Percentiles rank a stretch among this genome's conserved stretches.
Conservation (phyloP, 2,113 vertebrate genomes). For the Lepus americanus region DNA sequence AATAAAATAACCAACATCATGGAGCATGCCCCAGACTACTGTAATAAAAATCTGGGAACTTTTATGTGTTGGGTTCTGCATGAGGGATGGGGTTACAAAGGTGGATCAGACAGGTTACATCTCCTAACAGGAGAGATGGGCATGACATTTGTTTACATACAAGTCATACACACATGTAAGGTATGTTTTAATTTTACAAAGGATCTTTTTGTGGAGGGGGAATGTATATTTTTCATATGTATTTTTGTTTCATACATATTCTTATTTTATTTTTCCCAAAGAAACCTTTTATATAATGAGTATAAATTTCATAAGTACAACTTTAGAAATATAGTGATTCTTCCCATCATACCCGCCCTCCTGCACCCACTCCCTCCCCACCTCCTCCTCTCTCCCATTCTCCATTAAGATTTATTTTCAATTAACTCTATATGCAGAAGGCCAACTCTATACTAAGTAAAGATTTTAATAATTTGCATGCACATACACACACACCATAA, state of each 20-base stretch:
- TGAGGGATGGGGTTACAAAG: background rate
- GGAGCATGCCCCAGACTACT: background rate
- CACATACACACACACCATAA: no score
- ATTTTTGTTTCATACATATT: background rate
- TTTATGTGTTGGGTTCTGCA: background rate
- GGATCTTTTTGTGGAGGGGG: background rate
- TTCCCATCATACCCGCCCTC: no score
- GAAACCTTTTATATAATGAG: no score
- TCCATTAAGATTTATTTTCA: no score
- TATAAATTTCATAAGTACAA: no score
- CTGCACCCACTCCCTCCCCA: no score
- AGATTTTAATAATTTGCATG: no score
- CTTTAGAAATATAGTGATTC: no score
- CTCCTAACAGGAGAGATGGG: background rate
- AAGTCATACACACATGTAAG: background rate
- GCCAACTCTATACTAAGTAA: no score
- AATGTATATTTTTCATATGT: background rate
- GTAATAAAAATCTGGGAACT: background rate
- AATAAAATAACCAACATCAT: background rate
- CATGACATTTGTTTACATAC: background rate
- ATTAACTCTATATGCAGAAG: no score
- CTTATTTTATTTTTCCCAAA: no score
- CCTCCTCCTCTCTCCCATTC: no score
- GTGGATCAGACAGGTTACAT: background rate
- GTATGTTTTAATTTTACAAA: constrained; percentile 24